Conservation (phyloP, 2,888 invertebrate species). For the Nomada ruficornis region DNA sequence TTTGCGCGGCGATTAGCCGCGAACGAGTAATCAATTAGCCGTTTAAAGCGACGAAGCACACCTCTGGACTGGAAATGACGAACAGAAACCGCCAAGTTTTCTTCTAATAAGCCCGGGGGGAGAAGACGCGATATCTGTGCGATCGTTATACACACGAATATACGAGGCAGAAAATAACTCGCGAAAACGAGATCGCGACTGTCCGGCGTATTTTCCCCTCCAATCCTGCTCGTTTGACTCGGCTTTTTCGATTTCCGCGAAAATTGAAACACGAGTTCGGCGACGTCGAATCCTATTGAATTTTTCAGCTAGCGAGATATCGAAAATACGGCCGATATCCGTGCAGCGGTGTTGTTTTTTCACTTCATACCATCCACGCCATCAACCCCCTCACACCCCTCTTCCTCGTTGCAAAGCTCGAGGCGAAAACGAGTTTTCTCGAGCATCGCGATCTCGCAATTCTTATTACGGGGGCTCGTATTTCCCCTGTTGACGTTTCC, state of each 20-base stretch:
- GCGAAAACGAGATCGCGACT: not conserved
- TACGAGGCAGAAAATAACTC: not conserved
- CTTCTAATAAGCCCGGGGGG: no score
- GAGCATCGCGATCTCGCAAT: constrained; percentile 28
- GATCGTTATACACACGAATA: not conserved
- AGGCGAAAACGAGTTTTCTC: constrained; percentile 41
- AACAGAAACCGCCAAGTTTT: no score
- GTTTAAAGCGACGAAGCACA: constrained; percentile 22
- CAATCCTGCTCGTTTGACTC: not conserved
- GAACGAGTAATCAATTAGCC: constrained; percentile 36
- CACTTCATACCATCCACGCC: constrained; percentile 9
- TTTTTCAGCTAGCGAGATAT: constrained; percentile 31
- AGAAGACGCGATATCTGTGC: not conserved
- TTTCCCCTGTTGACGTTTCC: constrained; percentile 55
- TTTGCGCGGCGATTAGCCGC: constrained; percentile 45
- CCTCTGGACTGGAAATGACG: constrained; percentile 4
- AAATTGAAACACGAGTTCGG: constrained; percentile 51
- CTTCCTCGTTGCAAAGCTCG: constrained; percentile 12
- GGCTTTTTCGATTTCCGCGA: constrained; percentile 26
- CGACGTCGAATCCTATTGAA: constrained; percentile 28
- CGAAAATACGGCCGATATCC: constrained; percentile 27
- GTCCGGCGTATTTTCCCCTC: not conserved
- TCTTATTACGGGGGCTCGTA: constrained; percentile 51
- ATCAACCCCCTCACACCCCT: not conserved
- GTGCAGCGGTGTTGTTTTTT: constrained; percentile 25